These are phyloP conservation scores for Sarcoramphus papa DNA, from an alignment of 2,797 vertebrate species.

Conservation along the genomic window DNA sequence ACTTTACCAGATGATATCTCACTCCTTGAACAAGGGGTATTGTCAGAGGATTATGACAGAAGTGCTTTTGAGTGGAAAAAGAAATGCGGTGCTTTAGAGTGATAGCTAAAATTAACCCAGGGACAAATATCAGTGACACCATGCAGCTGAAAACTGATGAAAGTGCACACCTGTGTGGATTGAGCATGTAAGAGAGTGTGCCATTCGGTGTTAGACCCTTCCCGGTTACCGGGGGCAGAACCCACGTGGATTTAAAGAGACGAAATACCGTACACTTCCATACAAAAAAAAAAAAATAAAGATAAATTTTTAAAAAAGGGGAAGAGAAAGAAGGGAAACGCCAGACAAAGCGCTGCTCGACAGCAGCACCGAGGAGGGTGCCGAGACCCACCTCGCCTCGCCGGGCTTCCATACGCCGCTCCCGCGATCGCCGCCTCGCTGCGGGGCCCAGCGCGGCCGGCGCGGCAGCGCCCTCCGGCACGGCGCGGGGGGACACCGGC, in stretches of 20 bases:
- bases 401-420: neutral
- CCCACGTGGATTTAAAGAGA: neutral
- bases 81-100: neutral
- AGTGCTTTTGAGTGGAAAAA: neutral
- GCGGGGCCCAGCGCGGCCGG: neutral
- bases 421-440: neutral
- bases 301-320: too few relatives aligned
- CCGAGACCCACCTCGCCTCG: neutral
- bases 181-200: conserved; percentile 32
- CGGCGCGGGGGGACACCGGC: neutral
- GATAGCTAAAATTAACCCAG: neutral
- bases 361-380: neutral
- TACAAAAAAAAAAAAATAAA: neutral
- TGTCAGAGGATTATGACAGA: neutral
- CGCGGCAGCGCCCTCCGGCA: neutral
- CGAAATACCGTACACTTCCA: neutral
- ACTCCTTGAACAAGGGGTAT: neutral
- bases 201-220: neutral
- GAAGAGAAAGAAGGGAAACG: rapidly evolving
- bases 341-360: neutral
- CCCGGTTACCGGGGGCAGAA: neutral
- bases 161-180: conserved; percentile 72
- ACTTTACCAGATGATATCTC: neutral
- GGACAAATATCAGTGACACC: neutral
- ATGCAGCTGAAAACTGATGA: conserved; percentile 55